These are phyloP conservation scores for Drosophila funebris DNA, from an alignment of 1,140 invertebrate species.

Conservation along the genomic window DNA sequence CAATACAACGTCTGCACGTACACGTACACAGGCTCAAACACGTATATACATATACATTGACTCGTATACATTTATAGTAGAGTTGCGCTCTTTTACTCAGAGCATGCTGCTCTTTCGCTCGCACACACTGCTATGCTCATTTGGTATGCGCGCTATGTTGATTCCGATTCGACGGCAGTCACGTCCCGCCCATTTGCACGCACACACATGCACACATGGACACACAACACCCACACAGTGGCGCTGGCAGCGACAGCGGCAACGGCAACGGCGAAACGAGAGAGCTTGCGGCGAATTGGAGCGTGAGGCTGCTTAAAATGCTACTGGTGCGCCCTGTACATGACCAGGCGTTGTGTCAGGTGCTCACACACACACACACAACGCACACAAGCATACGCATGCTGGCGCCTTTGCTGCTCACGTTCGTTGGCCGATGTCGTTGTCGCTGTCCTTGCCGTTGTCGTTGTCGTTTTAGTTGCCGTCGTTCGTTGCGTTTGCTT, in stretches of 20 bases:
- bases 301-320: conserved; percentile 84
- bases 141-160: conserved; percentile 83
- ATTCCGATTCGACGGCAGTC: conserved; percentile 83
- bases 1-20: conserved; percentile 39
- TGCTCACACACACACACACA: conserved; percentile 62
- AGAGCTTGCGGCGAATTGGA: conserved; percentile 60
- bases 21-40: conserved; percentile 31
- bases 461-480: conserved; percentile 11
- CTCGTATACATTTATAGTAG: conserved; percentile 12
- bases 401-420: conserved; percentile 26
- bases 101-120: conserved; percentile 36
- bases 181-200: conserved; percentile 84
- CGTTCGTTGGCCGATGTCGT: conserved; percentile 42
- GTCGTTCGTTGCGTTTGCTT: conserved; percentile 33
- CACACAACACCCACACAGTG: conserved; percentile 29
- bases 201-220: conserved; percentile 49
- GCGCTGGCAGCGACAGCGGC: neutral
- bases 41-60: conserved; percentile 17
- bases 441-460: conserved; percentile 26
- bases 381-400: conserved; percentile 25
- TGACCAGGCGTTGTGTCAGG: conserved; percentile 79
- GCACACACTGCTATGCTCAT: conserved; percentile 55
- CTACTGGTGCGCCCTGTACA: conserved; percentile 81
- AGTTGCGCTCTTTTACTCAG: conserved; percentile 26
- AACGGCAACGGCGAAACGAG: conserved; percentile 28